A percentile compares a stretch with the other conserved stretches of the same genome.
These are phyloP conservation scores for Gymnothorax reevesii DNA, from an alignment of 2,797 vertebrate genomes.

Conservation along the genomic window DNA sequence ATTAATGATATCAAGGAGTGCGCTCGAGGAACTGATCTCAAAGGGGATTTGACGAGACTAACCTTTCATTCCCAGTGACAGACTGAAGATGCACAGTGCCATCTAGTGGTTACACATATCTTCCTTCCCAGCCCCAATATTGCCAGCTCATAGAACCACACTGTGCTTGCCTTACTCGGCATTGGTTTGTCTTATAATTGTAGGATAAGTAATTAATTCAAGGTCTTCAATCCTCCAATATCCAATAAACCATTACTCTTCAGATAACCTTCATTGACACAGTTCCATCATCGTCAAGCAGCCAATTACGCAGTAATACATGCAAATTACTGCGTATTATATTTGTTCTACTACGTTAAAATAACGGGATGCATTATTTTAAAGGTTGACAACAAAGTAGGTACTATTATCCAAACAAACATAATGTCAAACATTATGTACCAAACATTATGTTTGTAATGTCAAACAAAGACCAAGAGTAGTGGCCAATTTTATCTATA, in stretches of 20 bases:
- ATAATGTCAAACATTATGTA: too few species aligned
- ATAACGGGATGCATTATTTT: too few species aligned
- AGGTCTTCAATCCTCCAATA: background rate
- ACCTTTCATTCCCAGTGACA: background rate
- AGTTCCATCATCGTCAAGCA: too few species aligned
- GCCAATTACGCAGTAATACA: too few species aligned
- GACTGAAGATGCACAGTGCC: conserved; percentile 33
- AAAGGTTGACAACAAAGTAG: too few species aligned
- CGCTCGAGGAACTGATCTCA: background rate
- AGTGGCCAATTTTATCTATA: too few species aligned
- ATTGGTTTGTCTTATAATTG: background rate
- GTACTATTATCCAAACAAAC: too few species aligned
- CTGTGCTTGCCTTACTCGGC: background rate
- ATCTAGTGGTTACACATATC: conserved; percentile 22
- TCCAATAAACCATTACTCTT: background rate
- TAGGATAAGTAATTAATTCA: background rate
- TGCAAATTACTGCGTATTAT: too few species aligned
- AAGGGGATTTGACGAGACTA: background rate
- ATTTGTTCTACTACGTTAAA: too few species aligned
- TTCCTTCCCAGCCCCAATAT: background rate
- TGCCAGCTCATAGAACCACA: background rate
- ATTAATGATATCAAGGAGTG: conserved; percentile 25
- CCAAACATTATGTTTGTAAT: too few species aligned
- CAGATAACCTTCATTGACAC: background rate
- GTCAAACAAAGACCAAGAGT: too few species aligned